phyloP scores from a whole-genome alignment of 1,140 invertebrate species.

The Ridgeia piscesae region DNA sequence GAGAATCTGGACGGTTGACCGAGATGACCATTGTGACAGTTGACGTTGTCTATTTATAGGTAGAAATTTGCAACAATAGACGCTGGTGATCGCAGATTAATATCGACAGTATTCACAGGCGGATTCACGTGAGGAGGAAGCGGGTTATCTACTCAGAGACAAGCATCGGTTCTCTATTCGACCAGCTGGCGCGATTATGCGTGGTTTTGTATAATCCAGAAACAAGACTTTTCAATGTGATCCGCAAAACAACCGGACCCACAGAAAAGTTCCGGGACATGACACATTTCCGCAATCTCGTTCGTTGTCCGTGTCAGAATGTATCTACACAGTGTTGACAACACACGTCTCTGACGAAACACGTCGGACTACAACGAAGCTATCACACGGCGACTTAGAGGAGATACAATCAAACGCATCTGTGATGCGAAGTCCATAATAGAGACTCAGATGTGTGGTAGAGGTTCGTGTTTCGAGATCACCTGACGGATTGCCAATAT shows the following conservation, averaged over 20 bases:
- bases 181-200: background rate
- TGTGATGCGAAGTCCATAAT: background rate
- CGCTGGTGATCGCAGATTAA: background rate
- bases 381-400: background rate
- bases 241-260: background rate
- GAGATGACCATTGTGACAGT: background rate
- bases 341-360: background rate
- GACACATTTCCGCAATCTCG: background rate
- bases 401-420: background rate
- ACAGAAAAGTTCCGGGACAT: background rate
- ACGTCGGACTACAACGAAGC: background rate
- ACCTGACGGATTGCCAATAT: background rate
- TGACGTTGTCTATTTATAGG: background rate
- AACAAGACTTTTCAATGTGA: background rate
- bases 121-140: background rate
- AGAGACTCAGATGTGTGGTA: background rate
- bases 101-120: background rate
- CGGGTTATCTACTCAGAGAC: background rate
- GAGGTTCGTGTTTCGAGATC: background rate
- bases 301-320: no score
- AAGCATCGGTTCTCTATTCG: background rate
- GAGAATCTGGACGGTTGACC: no score
- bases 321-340: no score
- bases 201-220: background rate
- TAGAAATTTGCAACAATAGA: background rate